These are phyloP conservation scores for Entomobrya proxima DNA, from an alignment of 2,888 invertebrate genomes.

Conservation along the genomic window DNA sequence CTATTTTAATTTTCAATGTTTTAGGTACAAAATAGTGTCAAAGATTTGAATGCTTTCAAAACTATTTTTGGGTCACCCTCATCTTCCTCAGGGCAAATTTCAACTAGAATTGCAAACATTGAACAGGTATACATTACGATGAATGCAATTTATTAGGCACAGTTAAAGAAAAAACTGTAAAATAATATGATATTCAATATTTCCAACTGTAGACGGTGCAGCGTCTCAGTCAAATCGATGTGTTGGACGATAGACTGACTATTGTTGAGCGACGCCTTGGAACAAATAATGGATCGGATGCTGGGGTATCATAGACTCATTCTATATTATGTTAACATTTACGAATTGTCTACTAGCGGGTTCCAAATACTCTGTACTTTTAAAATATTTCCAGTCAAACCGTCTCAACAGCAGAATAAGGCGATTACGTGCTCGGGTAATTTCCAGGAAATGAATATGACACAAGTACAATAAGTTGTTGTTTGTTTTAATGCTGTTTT, in stretches of 20 bases:
- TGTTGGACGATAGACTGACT: slow-evolving; percentile 68
- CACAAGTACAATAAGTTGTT: neutral
- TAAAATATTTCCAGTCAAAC: slow-evolving; percentile 28
- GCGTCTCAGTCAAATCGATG: slow-evolving; percentile 66
- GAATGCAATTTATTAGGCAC: neutral
- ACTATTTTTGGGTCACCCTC: slow-evolving; percentile 71
- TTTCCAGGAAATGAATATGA: neutral
- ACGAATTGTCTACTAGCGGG: no score
- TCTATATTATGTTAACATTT: no score
- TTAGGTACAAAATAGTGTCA: slow-evolving; percentile 70
- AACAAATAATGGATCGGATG: slow-evolving; percentile 43
- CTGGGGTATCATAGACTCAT: no score
- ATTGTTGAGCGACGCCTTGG: slow-evolving; percentile 67
- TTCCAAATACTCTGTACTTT: neutral
- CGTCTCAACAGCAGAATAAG: slow-evolving; percentile 51
- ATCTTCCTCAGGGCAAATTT: slow-evolving; percentile 63
- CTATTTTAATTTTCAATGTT: neutral
- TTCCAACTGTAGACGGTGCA: slow-evolving; percentile 64
- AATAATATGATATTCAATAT: neutral
- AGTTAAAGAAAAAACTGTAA: neutral
- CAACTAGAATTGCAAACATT: slow-evolving; percentile 65
- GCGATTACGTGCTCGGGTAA: slow-evolving; percentile 55
- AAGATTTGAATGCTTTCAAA: slow-evolving; percentile 69
- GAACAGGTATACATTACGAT: slow-evolving; percentile 65
- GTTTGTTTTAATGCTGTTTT: neutral